These are phyloP conservation scores for Agelastica alni DNA, from an alignment of 2,888 invertebrate species.

Conservation along the genomic window DNA sequence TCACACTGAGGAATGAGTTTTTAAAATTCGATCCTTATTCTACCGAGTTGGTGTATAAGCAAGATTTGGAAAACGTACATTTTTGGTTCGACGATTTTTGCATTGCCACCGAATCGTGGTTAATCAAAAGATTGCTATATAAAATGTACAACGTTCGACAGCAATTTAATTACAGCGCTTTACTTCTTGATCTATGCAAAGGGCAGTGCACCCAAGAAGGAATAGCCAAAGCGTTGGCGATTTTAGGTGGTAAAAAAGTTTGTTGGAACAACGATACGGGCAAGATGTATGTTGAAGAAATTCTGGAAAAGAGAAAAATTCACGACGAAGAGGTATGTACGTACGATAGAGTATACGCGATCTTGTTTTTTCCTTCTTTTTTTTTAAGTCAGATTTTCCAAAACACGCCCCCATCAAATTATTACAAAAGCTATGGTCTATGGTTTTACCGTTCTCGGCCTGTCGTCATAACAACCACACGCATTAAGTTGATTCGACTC, in stretches of 20 bases:
- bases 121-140: constrained; percentile 62
- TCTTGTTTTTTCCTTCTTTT: constrained; percentile 18
- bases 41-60: constrained; percentile 50
- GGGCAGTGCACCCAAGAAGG: constrained; percentile 61
- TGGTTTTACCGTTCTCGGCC: no score
- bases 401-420: no score
- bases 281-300: constrained; percentile 53
- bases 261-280: constrained; percentile 60
- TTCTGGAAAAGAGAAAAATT: constrained; percentile 27
- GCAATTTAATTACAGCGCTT: constrained; percentile 64
- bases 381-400: no score
- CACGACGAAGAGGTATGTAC: constrained; percentile 37
- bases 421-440: no score
- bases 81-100: constrained; percentile 56
- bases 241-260: constrained; percentile 61
- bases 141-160: constrained; percentile 60
- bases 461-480: no score
- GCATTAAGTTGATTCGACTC: no score
- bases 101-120: constrained; percentile 24
- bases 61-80: constrained; percentile 49
- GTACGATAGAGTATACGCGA: no score
- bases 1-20: constrained; percentile 59
- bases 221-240: constrained; percentile 62
- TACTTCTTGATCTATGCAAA: constrained; percentile 68
- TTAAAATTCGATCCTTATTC: constrained; percentile 57